Conservation (phyloP, 23 tunicate species). For the Botrylloides violaceus region DNA sequence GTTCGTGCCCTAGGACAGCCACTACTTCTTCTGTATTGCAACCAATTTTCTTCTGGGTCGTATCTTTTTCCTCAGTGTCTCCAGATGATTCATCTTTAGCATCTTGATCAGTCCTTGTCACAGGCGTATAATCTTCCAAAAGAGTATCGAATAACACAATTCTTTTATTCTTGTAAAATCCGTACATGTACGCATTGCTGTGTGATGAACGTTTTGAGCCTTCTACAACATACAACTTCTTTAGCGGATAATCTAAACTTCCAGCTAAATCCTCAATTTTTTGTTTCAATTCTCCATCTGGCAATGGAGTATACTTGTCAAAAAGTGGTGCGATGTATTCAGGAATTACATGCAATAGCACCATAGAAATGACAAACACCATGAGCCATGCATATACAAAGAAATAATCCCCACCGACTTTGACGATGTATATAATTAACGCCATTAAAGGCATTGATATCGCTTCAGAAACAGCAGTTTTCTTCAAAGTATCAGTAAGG, state of each 20-base stretch:
- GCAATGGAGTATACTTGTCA: conserved; percentile 88
- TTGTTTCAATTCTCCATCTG: conserved; percentile 83
- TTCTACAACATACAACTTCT: conserved; percentile 93
- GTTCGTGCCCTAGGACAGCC: conserved; percentile 93
- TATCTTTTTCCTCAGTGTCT: background rate
- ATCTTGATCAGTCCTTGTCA: conserved; percentile 30
- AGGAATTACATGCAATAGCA: conserved; percentile 81
- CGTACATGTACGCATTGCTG: conserved; percentile 99
- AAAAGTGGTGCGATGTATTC: conserved; percentile 97
- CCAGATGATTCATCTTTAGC: background rate
- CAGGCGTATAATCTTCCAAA: conserved; percentile 87
- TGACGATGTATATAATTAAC: conserved; percentile 58
- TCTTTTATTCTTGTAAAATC: conserved; percentile 93
- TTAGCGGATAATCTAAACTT: conserved; percentile 73
- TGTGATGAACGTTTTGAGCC: conserved; percentile 98
- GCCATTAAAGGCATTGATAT: conserved; percentile 69
- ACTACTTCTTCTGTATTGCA: conserved; percentile 96
- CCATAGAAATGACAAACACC: conserved; percentile 71
- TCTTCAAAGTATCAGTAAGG: conserved; percentile 71
- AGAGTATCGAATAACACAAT: conserved; percentile 94
- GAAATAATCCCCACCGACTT: conserved; percentile 87
- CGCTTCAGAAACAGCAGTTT: conserved; percentile 45
- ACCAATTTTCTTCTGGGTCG: conserved; percentile 72
- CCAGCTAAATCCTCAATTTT: conserved; percentile 86
- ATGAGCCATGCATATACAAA: conserved; percentile 79